Conservation (phyloP, 2,113 vertebrate species). For the Anguilla rostrata region DNA sequence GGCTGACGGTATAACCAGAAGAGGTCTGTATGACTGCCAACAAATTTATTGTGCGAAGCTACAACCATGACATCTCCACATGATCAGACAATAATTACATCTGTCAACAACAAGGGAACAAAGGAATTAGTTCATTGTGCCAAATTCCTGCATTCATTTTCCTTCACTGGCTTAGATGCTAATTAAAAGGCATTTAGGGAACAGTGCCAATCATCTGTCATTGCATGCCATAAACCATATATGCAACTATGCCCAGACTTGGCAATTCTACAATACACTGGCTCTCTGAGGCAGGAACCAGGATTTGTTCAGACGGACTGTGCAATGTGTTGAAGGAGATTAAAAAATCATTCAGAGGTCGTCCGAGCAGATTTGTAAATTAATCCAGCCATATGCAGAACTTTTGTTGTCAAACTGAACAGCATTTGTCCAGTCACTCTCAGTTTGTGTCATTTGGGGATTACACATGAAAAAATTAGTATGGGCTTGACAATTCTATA, state of each 20-base stretch:
- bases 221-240: neutral
- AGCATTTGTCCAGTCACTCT: neutral
- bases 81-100: neutral
- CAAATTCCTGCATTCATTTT: neutral
- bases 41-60: neutral
- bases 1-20: neutral
- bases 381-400: neutral
- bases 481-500: neutral
- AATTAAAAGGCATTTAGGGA: slow-evolving; percentile 26
- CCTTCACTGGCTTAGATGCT: neutral
- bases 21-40: neutral
- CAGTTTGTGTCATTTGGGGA: neutral
- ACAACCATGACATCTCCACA: neutral
- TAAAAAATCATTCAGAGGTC: neutral
- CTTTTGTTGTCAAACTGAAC: neutral
- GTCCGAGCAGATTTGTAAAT: neutral
- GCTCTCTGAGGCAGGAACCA: neutral
- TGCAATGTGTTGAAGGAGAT: neutral
- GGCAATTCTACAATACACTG: neutral
- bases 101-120: neutral
- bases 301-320: neutral
- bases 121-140: neutral
- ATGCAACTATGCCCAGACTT: neutral
- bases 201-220: slow-evolving; percentile 17
- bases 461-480: neutral